Conservation (phyloP, 2,888 invertebrate genomes). For the Drosophila putrida region DNA sequence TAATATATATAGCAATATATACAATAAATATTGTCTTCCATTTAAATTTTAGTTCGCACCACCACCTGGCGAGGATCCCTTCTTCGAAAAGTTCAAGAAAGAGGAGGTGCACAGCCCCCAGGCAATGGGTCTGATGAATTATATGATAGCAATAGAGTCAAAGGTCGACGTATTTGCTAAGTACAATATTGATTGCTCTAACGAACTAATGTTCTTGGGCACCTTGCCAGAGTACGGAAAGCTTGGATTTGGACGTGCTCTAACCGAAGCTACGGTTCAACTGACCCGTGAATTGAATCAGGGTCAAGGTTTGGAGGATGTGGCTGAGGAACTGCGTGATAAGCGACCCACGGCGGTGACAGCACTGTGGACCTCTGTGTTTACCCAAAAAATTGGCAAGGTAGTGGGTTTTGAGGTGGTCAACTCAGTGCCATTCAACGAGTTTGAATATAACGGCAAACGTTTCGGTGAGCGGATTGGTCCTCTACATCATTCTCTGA, state of each 20-base stretch:
- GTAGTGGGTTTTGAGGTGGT: constrained; percentile 87
- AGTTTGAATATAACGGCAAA: constrained; percentile 87
- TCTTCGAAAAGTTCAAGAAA: constrained; percentile 81
- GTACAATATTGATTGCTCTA: constrained; percentile 87
- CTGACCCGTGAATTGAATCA: constrained; percentile 86
- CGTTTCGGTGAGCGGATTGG: constrained; percentile 87
- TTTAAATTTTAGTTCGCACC: constrained; percentile 65
- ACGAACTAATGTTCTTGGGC: constrained; percentile 90
- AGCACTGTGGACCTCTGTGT: constrained; percentile 87
- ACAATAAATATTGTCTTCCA: neutral
- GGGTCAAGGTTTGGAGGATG: constrained; percentile 85
- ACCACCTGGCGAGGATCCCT: constrained; percentile 71
- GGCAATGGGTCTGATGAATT: constrained; percentile 87
- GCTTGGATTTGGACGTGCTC: constrained; percentile 86
- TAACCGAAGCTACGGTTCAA: constrained; percentile 87
- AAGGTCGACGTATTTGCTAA: constrained; percentile 88
- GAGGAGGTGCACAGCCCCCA: constrained; percentile 87
- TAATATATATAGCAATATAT: neutral
- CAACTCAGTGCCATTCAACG: constrained; percentile 86
- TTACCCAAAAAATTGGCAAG: constrained; percentile 87
- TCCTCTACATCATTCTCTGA: constrained; percentile 63
- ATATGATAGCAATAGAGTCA: constrained; percentile 89
- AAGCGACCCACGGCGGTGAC: constrained; percentile 85
- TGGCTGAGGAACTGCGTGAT: constrained; percentile 66
- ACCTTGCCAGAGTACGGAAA: constrained; percentile 87